These are phyloP conservation scores for Ceratosolen fusciceps DNA, from an alignment of 1,140 invertebrate genomes.

Conservation along the genomic window DNA sequence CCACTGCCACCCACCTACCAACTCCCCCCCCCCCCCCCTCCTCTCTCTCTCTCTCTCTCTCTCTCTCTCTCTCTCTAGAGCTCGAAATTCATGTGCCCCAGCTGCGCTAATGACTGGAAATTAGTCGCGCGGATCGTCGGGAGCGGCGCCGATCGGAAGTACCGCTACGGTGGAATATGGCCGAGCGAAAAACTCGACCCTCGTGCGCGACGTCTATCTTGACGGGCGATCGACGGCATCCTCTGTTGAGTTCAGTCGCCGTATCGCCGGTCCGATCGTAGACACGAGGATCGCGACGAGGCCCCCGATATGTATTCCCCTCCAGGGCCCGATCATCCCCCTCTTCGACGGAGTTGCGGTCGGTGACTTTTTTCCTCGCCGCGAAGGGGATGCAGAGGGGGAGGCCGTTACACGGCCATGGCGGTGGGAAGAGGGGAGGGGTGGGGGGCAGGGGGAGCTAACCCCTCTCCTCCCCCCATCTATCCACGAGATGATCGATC, in stretches of 20 bases:
- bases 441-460: constrained; percentile 17
- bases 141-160: constrained; percentile 5
- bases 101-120: constrained; percentile 26
- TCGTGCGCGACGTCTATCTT: constrained; percentile 14
- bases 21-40: too few species aligned
- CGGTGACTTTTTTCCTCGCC: not conserved
- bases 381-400: too few species aligned
- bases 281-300: not conserved
- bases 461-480: too few species aligned
- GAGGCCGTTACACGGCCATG: not conserved
- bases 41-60: too few species aligned
- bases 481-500: constrained; percentile 34
- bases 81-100: not conserved
- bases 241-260: not conserved
- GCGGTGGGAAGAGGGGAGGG: not conserved
- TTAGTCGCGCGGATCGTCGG: constrained; percentile 13
- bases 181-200: constrained; percentile 1
- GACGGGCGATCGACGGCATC: constrained; percentile 26
- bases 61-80: too few species aligned
- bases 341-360: not conserved
- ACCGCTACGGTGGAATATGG: not conserved
- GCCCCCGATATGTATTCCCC: not conserved
- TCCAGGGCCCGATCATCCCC: too few species aligned
- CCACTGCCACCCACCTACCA: too few species aligned
- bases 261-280: constrained; percentile 7